Conservation (phyloP, 2,113 vertebrate species). For the Chlorodrepanis virens region DNA sequence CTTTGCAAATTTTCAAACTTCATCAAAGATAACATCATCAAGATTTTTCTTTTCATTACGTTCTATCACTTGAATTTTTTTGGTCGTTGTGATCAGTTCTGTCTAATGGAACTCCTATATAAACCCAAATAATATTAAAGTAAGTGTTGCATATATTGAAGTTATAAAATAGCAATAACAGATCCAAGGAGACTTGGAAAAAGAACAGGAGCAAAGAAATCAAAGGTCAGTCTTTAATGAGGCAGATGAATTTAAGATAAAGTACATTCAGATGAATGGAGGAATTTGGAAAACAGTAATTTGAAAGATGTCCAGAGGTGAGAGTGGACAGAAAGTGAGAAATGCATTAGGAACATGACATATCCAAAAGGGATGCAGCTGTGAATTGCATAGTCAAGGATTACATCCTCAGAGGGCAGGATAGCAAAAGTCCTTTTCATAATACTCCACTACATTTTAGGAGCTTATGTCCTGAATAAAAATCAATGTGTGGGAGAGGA, state of each 20-base stretch:
- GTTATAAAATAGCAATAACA: not conserved
- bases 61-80: not conserved
- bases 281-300: not conserved
- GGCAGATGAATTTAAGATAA: not conserved
- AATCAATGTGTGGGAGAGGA: not conserved
- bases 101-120: not conserved
- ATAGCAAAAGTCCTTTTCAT: not conserved
- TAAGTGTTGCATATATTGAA: not conserved
- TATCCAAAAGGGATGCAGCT: not conserved
- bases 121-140: not conserved
- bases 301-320: not conserved
- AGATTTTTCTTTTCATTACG: not conserved
- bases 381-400: not conserved
- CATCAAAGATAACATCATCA: not conserved
- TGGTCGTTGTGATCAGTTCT: not conserved
- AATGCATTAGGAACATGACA: not conserved
- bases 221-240: not conserved
- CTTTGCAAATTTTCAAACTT: not conserved
- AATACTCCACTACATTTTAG: not conserved
- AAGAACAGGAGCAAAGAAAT: not conserved
- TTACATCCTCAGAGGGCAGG: not conserved
- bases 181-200: not conserved
- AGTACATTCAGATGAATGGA: not conserved
- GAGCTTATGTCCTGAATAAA: not conserved
- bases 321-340: not conserved